Conservation (phyloP, 2,888 invertebrate species). For the Dynastes tityus region DNA sequence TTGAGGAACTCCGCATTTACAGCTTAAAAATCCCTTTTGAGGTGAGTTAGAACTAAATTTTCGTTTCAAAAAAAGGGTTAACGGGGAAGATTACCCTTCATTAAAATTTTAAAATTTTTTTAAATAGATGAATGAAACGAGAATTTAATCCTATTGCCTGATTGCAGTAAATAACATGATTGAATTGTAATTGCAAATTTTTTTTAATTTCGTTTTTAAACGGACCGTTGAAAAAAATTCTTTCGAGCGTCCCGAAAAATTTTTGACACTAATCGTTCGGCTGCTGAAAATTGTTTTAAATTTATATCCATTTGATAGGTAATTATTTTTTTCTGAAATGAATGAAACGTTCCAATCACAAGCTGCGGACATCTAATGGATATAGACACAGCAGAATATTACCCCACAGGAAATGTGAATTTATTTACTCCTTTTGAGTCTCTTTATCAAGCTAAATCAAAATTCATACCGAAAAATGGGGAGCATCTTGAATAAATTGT, state of each 20-base stretch:
- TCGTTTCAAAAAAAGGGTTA: background rate
- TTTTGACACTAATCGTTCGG: constrained; percentile 25
- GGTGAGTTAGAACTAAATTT: constrained; percentile 1
- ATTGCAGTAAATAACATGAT: constrained; percentile 4
- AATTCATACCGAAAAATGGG: constrained; percentile 12
- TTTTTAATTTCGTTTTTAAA: too few relatives aligned
- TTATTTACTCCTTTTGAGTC: background rate
- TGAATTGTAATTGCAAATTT: constrained; percentile 32
- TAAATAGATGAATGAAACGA: background rate
- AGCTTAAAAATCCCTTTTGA: constrained; percentile 21
- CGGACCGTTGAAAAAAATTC: background rate
- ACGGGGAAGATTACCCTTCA: background rate
- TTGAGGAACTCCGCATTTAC: constrained; percentile 24
- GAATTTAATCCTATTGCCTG: background rate
- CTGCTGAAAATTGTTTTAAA: too few relatives aligned
- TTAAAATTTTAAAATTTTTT: too few relatives aligned
- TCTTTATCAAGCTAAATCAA: too few relatives aligned
- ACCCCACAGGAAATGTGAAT: background rate
- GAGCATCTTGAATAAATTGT: constrained; percentile 4
- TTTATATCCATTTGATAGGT: constrained; percentile 32
- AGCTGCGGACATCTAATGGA: background rate
- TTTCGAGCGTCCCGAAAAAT: constrained; percentile 2
- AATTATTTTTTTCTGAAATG: constrained; percentile 29
- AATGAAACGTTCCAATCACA: background rate
- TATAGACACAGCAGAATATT: background rate